phyloP scores from a whole-genome alignment of 1,140 invertebrate genomes.

The Lordiphosa clarofinis region DNA sequence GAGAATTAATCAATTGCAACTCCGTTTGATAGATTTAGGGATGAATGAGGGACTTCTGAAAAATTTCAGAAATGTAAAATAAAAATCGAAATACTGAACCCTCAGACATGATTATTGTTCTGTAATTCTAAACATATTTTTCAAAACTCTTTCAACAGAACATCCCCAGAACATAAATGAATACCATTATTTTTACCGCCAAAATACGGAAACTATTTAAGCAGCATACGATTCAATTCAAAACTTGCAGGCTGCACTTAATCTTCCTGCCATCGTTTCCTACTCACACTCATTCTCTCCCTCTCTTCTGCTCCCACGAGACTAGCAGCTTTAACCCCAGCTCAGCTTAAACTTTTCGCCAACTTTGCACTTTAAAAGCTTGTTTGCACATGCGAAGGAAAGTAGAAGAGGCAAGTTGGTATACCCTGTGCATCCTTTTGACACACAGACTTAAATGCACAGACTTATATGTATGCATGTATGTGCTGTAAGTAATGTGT shows the following conservation, averaged over 20 bases:
- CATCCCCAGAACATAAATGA: slow-evolving; percentile 5
- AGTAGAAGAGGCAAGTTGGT: slow-evolving; percentile 13
- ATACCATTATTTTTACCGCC: slow-evolving; percentile 23
- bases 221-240: slow-evolving; percentile 51
- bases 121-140: no score
- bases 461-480: not conserved
- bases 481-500: slow-evolving; percentile 73
- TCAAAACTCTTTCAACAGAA: slow-evolving; percentile 8
- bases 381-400: slow-evolving; percentile 49
- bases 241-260: slow-evolving; percentile 38
- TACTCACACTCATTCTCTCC: not conserved
- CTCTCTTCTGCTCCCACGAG: slow-evolving; percentile 7
- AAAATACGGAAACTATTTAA: slow-evolving; percentile 25
- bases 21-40: no score
- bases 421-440: not conserved
- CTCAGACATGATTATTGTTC: no score
- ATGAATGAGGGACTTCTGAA: no score
- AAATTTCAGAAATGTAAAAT: no score
- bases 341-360: slow-evolving; percentile 56
- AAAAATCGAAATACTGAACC: no score
- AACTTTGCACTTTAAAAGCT: slow-evolving; percentile 71
- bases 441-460: slow-evolving; percentile 46
- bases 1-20: no score
- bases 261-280: slow-evolving; percentile 5
- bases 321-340: slow-evolving; percentile 38